Evolutionary conservation across 1,140 invertebrate species (phyloP), one percentile per base, ranked within the genome.

Genomic region (Magallana gigas): DNA sequence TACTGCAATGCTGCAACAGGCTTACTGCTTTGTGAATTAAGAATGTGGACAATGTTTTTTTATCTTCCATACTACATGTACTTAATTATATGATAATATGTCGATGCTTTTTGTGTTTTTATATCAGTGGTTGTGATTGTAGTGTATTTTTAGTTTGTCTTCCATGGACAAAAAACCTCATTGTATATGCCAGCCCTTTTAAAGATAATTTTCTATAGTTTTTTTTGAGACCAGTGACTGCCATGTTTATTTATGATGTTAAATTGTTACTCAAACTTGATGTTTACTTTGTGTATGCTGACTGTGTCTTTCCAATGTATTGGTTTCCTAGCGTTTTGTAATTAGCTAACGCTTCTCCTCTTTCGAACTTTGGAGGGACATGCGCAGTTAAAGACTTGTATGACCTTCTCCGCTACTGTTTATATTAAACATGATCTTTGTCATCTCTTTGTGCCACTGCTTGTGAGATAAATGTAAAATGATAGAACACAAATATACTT

Each of bases 1-100:
- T 83, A 83, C 81, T 83, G 81, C 81, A 83, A 83, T 76, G 68
- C 23, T 76, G 12, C 36, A 29, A 23, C 23, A 76, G 68, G 68
- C 68, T 76, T 76, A 29, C 23, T 76, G 68, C 68, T 76, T 76
- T 68, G 64, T 68, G 23, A 68, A 9, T n/a, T 68, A 6, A 68
- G 23, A 68, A 68, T 29, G 68, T 76, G 18, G 23, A 8, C 36
- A 76, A 12, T 18, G 23, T 9, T 48, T 48, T 48, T 48, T 48
- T 48, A 48, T 48, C 36, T 48, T 48, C 36, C 36, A 48, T 48
- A 48, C 36, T 48, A 48, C 18, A 76, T 29, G 36, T 36, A 36
- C 12, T 76, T 29, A 11, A 12, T 29, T 36, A 76, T 12, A 36
- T 76, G 36, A 11, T 29, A 29, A 29, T 29, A 12, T 29, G 68